Evolutionary conservation across 1,140 invertebrate genomes (phyloP), one percentile per base, ranked within the genome.

Genomic region (Drosophila ogumai): DNA sequence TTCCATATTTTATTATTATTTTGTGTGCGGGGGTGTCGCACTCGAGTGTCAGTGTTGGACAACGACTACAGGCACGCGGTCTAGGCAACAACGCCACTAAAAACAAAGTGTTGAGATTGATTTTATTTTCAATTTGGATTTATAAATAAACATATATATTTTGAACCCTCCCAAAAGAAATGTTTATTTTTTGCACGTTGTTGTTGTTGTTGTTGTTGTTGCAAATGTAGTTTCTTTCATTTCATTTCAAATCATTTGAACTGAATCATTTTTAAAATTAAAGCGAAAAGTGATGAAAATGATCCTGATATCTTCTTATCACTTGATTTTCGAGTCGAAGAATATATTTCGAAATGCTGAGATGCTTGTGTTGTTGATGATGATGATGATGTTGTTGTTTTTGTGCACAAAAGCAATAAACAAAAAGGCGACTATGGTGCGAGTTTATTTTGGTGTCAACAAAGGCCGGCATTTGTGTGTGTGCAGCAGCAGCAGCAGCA

Each of bases 351-450:
- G 31, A 49, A 80, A 57, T 90, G 80, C 84, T 90, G 84, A 55
- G 52, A 84, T 88, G 84, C 84, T 87, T 88, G 76, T 87, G 84
- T 87, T 87, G 84, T 84, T 90, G 84, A 87, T 87, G 80, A 87
- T 87, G 82, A 85, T 84, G 60, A 73, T 75, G 75, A 77, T 86
- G 82, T 84, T 87, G 84, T 80, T 87, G 84, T 84, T 87, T 88
- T 87, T 78, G 87, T 88, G 77, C 73, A 79, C 67, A 49, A 68
- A 38, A 59, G 44, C 56, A 66, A 75, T 66, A 66, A 58, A 71
- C 50, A 40, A 47, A 57, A 38, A 25, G 6, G 60, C 44, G 36
- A 63, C 59, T 10, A 17, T n/a, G 52, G 34, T 55, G 7, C 60
- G n/a, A 61, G 22, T 28, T 32, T 28, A 25, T 65, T 52, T 56